phyloP scores from a whole-genome alignment of 2,888 invertebrate genomes.

The Urechis unicinctus region DNA sequence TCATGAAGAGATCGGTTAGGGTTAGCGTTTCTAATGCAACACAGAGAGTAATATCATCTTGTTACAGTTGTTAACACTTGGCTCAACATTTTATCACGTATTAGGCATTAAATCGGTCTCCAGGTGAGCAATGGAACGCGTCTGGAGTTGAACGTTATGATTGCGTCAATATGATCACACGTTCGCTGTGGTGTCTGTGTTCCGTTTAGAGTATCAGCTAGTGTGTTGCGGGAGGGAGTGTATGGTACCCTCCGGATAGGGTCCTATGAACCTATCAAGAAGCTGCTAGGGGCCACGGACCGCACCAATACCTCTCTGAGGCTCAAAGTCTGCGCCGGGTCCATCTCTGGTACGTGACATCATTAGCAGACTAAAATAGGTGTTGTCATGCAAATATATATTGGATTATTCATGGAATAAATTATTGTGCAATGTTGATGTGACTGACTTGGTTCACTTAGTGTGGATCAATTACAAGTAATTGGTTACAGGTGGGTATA shows the following conservation, averaged over 20 bases:
- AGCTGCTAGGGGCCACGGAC: constrained; percentile 34
- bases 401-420: no score
- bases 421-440: no score
- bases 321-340: constrained; percentile 38
- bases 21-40: no score
- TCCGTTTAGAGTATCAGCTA: constrained; percentile 17
- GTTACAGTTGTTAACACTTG: no score
- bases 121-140: background rate
- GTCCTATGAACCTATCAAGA: constrained; percentile 36
- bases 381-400: no score
- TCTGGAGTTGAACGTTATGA: background rate
- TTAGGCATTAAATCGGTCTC: no score
- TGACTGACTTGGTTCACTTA: no score
- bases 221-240: constrained; percentile 31
- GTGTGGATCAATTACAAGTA: background rate
- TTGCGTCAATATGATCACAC: background rate
- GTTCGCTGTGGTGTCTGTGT: background rate
- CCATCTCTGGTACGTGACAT: constrained; percentile 28
- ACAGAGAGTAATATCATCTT: no score
- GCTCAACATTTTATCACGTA: no score
- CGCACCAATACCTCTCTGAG: constrained; percentile 35
- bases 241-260: constrained; percentile 38
- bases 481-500: no score
- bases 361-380: background rate
- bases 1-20: no score